Base-by-base conservation (phyloP, 2,797 vertebrate genomes). In the Rhabdophis nuchalis region DNA sequence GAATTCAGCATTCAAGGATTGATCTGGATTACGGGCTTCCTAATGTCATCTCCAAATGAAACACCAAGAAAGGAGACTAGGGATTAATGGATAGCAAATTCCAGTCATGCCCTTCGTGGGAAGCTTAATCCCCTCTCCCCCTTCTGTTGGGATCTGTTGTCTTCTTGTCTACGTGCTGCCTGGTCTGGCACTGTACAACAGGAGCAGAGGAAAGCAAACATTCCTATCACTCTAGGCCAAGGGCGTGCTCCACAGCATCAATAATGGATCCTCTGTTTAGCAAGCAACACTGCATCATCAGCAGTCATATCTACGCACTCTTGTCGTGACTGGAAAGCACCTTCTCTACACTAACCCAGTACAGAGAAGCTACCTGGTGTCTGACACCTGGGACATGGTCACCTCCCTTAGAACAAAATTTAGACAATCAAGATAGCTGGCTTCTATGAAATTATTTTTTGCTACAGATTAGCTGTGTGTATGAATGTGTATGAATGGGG, bases 111-210 rank as follows among this genome's bases (percentile, higher is more conserved):
- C 92, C 88, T 5, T 52, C 60, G 12, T 36, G 32, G 41, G 54
- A 90, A 91, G 91, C 90, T 61, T 89, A 87, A 50, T 89, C n/a
- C 0, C 2, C 91, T 77, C 60, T 90, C 90, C 93, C 90, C 36
- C 85, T 93, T 88, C n/a, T 0, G 4, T 0, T 89, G 88, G 64
- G 41, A 89, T 94, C 58, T 88, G 94, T 86, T 86, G 68, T 94
- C 91, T 93, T 87, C 91, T 92, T 94, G 94, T 95, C 96, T 93
- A 89, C 2, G 13, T 92, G 94, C 89, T 93, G 93, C 92, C 87
- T 0, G 0, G 53, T 91, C 88, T 1, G 0, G 94, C 13, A 90
- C 0, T 0, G 93, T 77, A 89, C 85, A 93, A 91, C 56, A 86
- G 60, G 58, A 89, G 72, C 72, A 93, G 68, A 93, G 87, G 86